Percentiles rank a stretch among this genome's conserved stretches.
phyloP scores from a whole-genome alignment of 2,888 invertebrate genomes.

The Neoascia interrupta region DNA sequence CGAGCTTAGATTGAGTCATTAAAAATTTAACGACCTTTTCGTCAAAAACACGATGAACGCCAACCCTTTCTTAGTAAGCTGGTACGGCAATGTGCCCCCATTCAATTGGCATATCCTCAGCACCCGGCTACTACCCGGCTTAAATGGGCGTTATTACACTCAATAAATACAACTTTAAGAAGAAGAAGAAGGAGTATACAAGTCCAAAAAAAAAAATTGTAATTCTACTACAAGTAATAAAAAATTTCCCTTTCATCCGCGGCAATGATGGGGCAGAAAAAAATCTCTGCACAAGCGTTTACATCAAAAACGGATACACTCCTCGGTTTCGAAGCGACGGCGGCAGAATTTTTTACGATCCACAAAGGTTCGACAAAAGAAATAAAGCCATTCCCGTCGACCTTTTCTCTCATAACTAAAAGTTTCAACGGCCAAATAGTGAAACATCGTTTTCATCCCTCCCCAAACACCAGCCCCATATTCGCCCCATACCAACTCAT shows the following conservation, averaged over 20 bases:
- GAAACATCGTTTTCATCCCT: slow-evolving; percentile 18
- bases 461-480: no score
- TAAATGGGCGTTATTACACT: slow-evolving; percentile 45
- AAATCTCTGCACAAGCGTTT: slow-evolving; percentile 46
- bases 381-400: slow-evolving; percentile 59
- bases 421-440: slow-evolving; percentile 53
- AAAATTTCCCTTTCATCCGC: slow-evolving; percentile 35
- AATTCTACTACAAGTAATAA: slow-evolving; percentile 65
- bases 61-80: slow-evolving; percentile 47
- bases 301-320: slow-evolving; percentile 27
- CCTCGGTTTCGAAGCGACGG: slow-evolving; percentile 18
- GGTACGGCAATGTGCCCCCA: no score
- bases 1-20: slow-evolving; percentile 59
- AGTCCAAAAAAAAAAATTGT: slow-evolving; percentile 22
- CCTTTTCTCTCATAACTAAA: slow-evolving; percentile 66
- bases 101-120: slow-evolving; percentile 19
- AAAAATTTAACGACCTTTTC: slow-evolving; percentile 56
- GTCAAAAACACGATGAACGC: slow-evolving; percentile 7
- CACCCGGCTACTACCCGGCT: not conserved
- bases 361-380: slow-evolving; percentile 57
- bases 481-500: no score
- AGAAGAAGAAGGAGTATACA: not conserved
- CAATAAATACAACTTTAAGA: slow-evolving; percentile 49
- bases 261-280: not conserved
- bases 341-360: slow-evolving; percentile 49